Base-by-base conservation (phyloP, 2,888 invertebrate species). In the Acrobasis consociella region DNA sequence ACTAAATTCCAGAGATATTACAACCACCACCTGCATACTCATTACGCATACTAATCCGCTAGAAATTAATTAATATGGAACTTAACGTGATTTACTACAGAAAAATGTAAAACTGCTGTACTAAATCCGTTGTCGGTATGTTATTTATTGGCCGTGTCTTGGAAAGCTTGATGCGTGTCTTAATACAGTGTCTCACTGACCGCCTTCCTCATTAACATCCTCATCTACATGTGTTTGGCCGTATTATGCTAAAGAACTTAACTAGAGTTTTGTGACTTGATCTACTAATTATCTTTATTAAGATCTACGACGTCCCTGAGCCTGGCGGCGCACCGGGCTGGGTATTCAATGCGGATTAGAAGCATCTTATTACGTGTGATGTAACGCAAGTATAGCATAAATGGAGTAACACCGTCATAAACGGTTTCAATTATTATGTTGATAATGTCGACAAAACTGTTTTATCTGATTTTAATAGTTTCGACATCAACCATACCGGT, bases 231-330 rank as follows among this genome's bases (percentile, higher is more conserved):
- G 68, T 69, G 68, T 67, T 70, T 62, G 67, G 72, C 69, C 72
- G 74, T 74, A 74, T 77, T 72, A 77, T 73, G 75, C 70, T 79
- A 77, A 75, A 81, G 77, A 77, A 80, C 72, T 78, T 76, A 72
- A 73, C 70, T 71, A 73, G 67, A 65, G 65, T 65, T 69, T 67
- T 70, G 65, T 69, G 72, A 70, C 73, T 70, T 75, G 75, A 82
- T 85, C 80, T 73, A 73, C 77, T 72, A 85, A 85, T 80, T 81
- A 83, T 87, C 86, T 82, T 78, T 80, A 86, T 85, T 84, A 83
- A 78, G 72, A 84, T 80, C 77, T 78, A 75, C 69, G 72, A 73
- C 72, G 76, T 76, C 75, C 75, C 72, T 75, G 73, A 77, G 72
- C 68, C 69, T 70, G 71, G 71, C 72, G 73, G 72, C 71, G 73